These are phyloP conservation scores for Chalcis sispes DNA, from an alignment of 2,888 invertebrate species.

Conservation along the genomic window DNA sequence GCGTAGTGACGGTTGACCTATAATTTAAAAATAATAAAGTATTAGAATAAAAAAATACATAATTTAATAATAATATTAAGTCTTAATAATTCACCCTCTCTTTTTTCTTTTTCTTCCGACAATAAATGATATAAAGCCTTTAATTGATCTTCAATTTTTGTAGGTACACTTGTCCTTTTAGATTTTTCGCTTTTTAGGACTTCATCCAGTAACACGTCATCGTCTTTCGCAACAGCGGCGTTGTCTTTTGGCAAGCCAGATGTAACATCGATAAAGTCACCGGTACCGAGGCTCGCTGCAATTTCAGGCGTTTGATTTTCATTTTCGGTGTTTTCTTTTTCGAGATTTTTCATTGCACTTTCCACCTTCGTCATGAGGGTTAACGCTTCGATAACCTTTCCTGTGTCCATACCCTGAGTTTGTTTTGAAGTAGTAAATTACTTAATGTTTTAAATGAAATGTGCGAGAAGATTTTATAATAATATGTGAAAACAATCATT, in stretches of 20 bases:
- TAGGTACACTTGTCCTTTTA: slow-evolving; percentile 59
- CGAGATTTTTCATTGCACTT: slow-evolving; percentile 57
- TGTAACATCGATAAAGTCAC: slow-evolving; percentile 30
- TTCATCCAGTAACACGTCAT: slow-evolving; percentile 59
- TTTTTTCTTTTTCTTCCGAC: slow-evolving; percentile 53
- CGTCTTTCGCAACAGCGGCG: not conserved
- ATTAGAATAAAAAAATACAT: not conserved
- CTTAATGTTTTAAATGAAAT: no score
- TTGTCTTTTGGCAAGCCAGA: slow-evolving; percentile 17
- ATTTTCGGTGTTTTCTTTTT: slow-evolving; percentile 25
- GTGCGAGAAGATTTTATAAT: no score
- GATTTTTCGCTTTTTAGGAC: slow-evolving; percentile 60
- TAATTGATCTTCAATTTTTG: slow-evolving; percentile 60
- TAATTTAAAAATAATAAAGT: not conserved
- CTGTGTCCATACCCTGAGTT: slow-evolving; percentile 59
- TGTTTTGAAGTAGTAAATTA: no score
- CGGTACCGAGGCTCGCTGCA: not conserved
- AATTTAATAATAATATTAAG: not conserved
- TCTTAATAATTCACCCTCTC: slow-evolving; percentile 7
- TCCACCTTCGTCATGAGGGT: slow-evolving; percentile 63
- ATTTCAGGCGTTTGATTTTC: not conserved
- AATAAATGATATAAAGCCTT: slow-evolving; percentile 58
- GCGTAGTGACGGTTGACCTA: slow-evolving; percentile 7
- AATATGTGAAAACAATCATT: no score
- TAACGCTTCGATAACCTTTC: slow-evolving; percentile 62